These are phyloP conservation scores for Macrochelys suwanniensis DNA, from an alignment of 2,797 vertebrate species.

Conservation along the genomic window DNA sequence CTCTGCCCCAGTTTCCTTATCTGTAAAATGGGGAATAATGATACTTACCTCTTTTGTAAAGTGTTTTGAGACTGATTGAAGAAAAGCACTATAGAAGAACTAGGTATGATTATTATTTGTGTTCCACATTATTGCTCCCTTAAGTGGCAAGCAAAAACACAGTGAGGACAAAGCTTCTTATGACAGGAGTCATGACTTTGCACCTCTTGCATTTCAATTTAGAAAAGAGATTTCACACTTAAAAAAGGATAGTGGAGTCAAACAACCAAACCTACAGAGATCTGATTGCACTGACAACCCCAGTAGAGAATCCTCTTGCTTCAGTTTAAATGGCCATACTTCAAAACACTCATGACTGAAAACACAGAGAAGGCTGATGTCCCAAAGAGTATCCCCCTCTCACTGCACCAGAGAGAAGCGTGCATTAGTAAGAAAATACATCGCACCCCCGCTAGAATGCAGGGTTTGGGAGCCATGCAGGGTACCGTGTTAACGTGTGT, in stretches of 20 bases:
- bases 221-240: not conserved
- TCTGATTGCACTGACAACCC: not conserved
- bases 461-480: no score
- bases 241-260: not conserved
- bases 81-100: not conserved
- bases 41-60: not conserved
- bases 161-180: not conserved
- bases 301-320: not conserved
- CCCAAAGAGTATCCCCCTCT: not conserved
- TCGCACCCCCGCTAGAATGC: no score
- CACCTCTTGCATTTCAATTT: not conserved
- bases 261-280: not conserved
- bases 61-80: not conserved
- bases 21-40: not conserved
- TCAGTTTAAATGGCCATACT: not conserved
- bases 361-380: not conserved
- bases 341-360: not conserved
- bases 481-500: no score
- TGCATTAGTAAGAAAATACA: not conserved
- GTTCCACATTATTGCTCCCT: not conserved
- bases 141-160: not conserved
- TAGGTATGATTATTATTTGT: not conserved
- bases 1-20: not conserved
- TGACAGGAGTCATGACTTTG: not conserved
- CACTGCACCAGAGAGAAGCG: not conserved